Percentiles rank a stretch among this genome's conserved stretches.
These are phyloP conservation scores for Pogonognathellus flavescens DNA, from an alignment of 1,140 invertebrate genomes.

Conservation along the genomic window DNA sequence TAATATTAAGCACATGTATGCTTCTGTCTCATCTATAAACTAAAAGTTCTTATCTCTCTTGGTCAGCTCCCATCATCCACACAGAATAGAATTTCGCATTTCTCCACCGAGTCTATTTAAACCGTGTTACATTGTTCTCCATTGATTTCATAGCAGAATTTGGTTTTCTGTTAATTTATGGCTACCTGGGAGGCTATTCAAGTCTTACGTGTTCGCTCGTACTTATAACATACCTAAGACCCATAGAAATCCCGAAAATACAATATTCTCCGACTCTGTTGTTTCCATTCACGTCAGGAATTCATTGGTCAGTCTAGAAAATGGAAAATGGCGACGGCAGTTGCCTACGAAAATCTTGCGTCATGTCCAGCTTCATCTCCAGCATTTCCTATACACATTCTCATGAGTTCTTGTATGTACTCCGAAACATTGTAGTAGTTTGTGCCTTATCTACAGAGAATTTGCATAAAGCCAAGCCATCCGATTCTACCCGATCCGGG, in stretches of 20 bases:
- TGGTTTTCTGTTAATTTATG: conserved; percentile 29
- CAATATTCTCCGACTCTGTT: background rate
- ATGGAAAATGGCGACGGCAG: conserved; percentile 37
- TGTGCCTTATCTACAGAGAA: conserved; percentile 27
- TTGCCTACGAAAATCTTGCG: conserved; percentile 31
- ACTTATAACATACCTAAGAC: conserved; percentile 6
- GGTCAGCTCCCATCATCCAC: too few relatives aligned
- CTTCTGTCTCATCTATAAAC: too few relatives aligned
- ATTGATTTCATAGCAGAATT: conserved; percentile 15
- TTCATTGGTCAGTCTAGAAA: conserved; percentile 39
- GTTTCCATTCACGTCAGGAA: conserved; percentile 40
- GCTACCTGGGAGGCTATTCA: conserved; percentile 43
- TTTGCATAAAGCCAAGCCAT: conserved; percentile 40
- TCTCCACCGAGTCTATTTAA: background rate
- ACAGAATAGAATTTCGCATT: too few relatives aligned
- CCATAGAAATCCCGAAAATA: conserved; percentile 9
- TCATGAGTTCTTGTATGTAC: background rate
- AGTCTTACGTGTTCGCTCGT: conserved; percentile 19
- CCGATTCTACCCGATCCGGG: conserved; percentile 26
- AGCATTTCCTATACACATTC: conserved; percentile 1
- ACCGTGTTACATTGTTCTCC: background rate
- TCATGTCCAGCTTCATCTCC: conserved; percentile 36
- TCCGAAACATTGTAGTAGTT: background rate
- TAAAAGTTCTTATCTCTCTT: too few relatives aligned
- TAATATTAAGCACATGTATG: background rate